These are phyloP conservation scores for Podabrus alpinus DNA, from an alignment of 2,888 invertebrate species.

Conservation along the genomic window DNA sequence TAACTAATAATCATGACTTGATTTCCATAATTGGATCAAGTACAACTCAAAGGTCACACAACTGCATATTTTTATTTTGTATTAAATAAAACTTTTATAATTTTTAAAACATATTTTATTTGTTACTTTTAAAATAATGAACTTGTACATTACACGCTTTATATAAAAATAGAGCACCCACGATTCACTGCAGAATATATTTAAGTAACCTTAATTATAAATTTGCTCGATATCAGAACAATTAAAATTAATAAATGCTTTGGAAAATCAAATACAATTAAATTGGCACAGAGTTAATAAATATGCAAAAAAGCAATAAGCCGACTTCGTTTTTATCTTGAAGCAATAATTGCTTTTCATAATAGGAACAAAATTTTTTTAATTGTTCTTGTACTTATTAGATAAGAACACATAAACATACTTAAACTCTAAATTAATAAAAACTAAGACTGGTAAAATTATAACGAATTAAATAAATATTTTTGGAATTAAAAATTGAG, in stretches of 20 bases:
- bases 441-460: neutral
- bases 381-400: neutral
- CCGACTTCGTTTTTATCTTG: neutral
- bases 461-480: neutral
- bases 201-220: neutral
- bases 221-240: neutral
- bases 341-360: neutral
- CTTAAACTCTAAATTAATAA: neutral
- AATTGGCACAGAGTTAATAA: slow-evolving; percentile 20
- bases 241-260: slow-evolving; percentile 19
- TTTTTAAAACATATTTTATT: neutral
- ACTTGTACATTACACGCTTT: neutral
- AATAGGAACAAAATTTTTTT: neutral
- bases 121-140: neutral
- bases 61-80: neutral
- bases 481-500: neutral
- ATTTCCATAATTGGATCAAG: neutral
- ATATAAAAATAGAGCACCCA: slow-evolving; percentile 35
- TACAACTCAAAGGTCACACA: neutral
- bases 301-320: neutral
- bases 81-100: neutral
- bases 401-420: neutral
- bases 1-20: neutral
- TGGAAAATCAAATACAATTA: slow-evolving; percentile 6
- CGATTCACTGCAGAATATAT: slow-evolving; percentile 33